Conservation (phyloP, 2,888 invertebrate species). For the Drosophila diplacantha region DNA sequence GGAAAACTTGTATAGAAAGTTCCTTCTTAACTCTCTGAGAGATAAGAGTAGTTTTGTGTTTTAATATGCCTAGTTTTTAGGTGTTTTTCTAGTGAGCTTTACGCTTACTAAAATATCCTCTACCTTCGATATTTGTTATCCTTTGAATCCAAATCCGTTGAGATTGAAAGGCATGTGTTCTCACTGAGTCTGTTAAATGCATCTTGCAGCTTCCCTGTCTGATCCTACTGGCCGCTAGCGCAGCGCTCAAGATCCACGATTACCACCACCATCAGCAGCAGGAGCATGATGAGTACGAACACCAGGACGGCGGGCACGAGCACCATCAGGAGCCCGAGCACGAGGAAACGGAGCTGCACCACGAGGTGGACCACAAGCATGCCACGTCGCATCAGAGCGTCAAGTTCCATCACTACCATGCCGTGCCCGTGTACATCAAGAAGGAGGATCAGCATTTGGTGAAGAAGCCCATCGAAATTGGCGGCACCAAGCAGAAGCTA, state of each 20-base stretch:
- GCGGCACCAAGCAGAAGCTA: conserved; percentile 81
- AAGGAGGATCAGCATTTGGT: conserved; percentile 83
- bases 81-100: neutral
- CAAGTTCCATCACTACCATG: conserved; percentile 84
- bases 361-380: conserved; percentile 82
- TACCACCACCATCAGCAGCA: conserved; percentile 51
- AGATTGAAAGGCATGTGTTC: neutral
- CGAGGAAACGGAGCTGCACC: conserved; percentile 80
- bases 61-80: neutral
- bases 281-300: conserved; percentile 52
- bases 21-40: neutral
- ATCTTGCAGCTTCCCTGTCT: conserved; percentile 66
- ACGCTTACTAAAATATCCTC: no score
- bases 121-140: neutral
- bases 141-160: neutral
- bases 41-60: neutral
- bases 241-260: conserved; percentile 72
- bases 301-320: conserved; percentile 78
- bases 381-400: conserved; percentile 85
- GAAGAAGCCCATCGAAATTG: conserved; percentile 83
- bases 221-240: conserved; percentile 47
- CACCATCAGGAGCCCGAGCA: conserved; percentile 70
- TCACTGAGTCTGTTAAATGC: neutral
- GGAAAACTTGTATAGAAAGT: neutral
- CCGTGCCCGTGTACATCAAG: conserved; percentile 84